Evolutionary conservation across 2,888 invertebrate genomes (phyloP).

Genomic region (Patella ulyssiponensis): DNA sequence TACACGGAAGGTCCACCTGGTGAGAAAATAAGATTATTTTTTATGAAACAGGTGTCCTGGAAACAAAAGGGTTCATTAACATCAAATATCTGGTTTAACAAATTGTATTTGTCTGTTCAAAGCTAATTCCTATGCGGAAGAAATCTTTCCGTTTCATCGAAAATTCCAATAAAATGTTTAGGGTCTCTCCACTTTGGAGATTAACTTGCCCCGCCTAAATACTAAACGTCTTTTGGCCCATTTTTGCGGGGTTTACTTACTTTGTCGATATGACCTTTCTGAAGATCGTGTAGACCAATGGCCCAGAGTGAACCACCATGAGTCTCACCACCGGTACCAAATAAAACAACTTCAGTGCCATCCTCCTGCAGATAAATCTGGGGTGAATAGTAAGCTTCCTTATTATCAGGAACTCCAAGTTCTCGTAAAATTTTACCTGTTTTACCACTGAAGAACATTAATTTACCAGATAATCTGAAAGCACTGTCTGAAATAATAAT

Average conservation of each 20-base stretch:
- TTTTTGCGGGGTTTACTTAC: slow-evolving; percentile 43
- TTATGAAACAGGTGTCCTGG: no score
- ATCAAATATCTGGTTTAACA: no score
- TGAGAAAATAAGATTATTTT: no score
- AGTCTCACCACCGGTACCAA: slow-evolving; percentile 83
- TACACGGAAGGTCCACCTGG: no score
- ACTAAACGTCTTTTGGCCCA: no score
- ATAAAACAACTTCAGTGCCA: slow-evolving; percentile 78
- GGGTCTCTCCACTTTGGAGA: no score
- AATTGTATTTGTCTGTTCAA: no score
- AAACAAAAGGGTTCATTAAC: no score
- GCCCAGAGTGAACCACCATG: slow-evolving; percentile 82
- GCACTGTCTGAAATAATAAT: slow-evolving; percentile 65
- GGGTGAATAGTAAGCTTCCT: slow-evolving; percentile 83
- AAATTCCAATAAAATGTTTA: no score
- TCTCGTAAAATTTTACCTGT: slow-evolving; percentile 79
- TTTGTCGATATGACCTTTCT: slow-evolving; percentile 69
- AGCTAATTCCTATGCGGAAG: no score
- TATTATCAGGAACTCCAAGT: slow-evolving; percentile 77
- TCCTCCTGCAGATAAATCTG: slow-evolving; percentile 74
- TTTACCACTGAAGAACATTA: slow-evolving; percentile 81
- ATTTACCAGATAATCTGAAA: slow-evolving; percentile 76
- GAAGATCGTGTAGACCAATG: slow-evolving; percentile 76
- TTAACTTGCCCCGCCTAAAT: no score
- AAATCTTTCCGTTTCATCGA: no score